Percentiles rank a stretch among this genome's conserved stretches.
Conservation (phyloP, 2,113 vertebrate genomes). For the Vulpes ferrilata region DNA sequence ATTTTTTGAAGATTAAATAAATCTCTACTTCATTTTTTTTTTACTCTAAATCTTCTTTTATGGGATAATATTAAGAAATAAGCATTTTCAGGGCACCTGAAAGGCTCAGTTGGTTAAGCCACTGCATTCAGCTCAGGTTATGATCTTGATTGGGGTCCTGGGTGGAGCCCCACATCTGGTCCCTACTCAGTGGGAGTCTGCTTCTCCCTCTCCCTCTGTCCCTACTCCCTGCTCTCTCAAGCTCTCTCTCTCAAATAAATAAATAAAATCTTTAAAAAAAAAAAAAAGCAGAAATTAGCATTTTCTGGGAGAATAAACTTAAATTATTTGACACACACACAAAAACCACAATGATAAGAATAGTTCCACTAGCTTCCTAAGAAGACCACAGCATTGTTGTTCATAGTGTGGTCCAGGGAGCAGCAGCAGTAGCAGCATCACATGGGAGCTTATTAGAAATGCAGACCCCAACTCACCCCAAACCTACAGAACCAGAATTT, state of each 20-base stretch:
- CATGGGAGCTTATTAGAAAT: not conserved
- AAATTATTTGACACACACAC: not conserved
- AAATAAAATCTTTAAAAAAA: too few relatives aligned
- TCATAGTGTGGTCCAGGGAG: not conserved
- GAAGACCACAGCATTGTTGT: not conserved
- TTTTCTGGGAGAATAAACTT: constrained; percentile 26
- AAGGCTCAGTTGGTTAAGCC: too few relatives aligned
- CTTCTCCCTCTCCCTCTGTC: too few relatives aligned
- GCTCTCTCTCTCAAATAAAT: too few relatives aligned
- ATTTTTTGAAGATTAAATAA: constrained; percentile 30
- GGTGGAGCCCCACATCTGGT: too few relatives aligned
- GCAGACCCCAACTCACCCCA: not conserved
- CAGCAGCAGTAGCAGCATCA: not conserved
- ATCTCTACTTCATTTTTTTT: not conserved
- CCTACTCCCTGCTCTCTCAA: too few relatives aligned
- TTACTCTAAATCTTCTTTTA: not conserved
- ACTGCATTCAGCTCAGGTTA: too few relatives aligned
- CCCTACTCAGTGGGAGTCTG: too few relatives aligned
- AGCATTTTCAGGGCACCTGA: not conserved
- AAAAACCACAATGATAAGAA: not conserved
- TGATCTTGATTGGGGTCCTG: too few relatives aligned
- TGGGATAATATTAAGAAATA: not conserved
- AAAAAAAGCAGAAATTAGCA: not conserved
- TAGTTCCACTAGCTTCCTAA: not conserved
- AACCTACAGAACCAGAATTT: not conserved